phyloP scores from a whole-genome alignment of 2,113 vertebrate species.

The Seriola dumerili region DNA sequence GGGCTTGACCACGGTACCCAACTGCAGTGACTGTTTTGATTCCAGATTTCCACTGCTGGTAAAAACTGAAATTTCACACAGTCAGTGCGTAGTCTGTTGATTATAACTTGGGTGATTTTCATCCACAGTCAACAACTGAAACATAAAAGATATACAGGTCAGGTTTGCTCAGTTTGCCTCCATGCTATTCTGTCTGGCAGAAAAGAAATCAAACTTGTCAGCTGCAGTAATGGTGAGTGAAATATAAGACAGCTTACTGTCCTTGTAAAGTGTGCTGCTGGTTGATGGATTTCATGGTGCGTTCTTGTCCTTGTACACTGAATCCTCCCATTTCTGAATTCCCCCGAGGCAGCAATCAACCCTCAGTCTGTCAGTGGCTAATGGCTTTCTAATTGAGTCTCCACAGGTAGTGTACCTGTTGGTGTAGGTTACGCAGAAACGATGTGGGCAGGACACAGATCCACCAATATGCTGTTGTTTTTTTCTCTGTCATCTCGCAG shows the following conservation, averaged over 20 bases:
- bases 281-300: slow-evolving; percentile 54
- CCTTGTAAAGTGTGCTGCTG: slow-evolving; percentile 25
- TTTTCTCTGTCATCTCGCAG: background rate
- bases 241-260: slow-evolving; percentile 32
- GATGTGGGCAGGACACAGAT: slow-evolving; percentile 20
- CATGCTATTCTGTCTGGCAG: background rate
- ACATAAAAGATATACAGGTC: background rate
- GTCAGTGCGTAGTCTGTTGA: background rate
- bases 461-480: slow-evolving; percentile 4
- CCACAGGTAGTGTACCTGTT: slow-evolving; percentile 80
- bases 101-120: background rate
- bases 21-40: background rate
- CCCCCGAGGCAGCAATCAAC: slow-evolving; percentile 71
- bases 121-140: background rate
- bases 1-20: background rate
- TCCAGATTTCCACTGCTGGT: slow-evolving; percentile 20
- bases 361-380: slow-evolving; percentile 68
- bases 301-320: slow-evolving; percentile 63
- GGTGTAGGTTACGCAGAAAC: slow-evolving; percentile 58
- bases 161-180: background rate
- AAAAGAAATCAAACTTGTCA: slow-evolving; percentile 20
- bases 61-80: slow-evolving; percentile 1
- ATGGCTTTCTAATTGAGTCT: slow-evolving; percentile 83
- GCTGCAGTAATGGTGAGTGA: background rate
- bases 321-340: slow-evolving; percentile 57